These are phyloP conservation scores for Notiomystis cincta DNA, from an alignment of 2,113 vertebrate species.

Conservation along the genomic window DNA sequence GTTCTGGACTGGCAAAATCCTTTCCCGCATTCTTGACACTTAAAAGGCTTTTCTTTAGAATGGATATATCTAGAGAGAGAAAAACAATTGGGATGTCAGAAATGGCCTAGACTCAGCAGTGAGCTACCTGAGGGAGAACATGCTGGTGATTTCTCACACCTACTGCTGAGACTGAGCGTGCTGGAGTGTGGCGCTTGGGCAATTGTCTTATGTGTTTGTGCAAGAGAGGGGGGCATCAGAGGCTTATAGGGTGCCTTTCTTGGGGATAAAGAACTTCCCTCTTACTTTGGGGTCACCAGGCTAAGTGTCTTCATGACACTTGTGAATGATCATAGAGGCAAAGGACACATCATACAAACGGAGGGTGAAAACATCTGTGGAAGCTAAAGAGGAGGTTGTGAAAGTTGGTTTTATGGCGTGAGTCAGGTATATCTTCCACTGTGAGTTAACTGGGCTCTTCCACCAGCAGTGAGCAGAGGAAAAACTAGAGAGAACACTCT, in stretches of 20 bases:
- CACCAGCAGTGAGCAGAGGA: not conserved
- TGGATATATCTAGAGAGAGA: slow-evolving; percentile 90
- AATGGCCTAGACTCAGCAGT: not conserved
- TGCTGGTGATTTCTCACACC: not conserved
- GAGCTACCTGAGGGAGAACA: not conserved
- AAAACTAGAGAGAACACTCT: not conserved
- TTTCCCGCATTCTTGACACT: slow-evolving; percentile 98
- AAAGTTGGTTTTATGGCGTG: not conserved
- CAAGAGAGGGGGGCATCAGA: fast-evolving
- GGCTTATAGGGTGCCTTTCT: not conserved
- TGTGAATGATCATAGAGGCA: not conserved
- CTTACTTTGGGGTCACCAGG: not conserved
- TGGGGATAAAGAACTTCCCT: not conserved
- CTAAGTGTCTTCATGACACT: not conserved
- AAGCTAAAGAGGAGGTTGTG: not conserved
- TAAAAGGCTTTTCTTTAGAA: slow-evolving; percentile 99
- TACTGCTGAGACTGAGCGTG: not conserved
- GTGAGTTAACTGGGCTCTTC: not conserved
- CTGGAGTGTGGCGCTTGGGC: fast-evolving
- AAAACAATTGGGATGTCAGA: slow-evolving; percentile 24
- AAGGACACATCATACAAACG: not conserved
- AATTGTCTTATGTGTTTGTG: not conserved
- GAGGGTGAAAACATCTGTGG: not conserved
- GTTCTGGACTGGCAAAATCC: slow-evolving; percentile 99
- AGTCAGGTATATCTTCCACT: not conserved